Evolutionary conservation across 2,888 invertebrate genomes (phyloP).

Genomic region (Xylota segnis): DNA sequence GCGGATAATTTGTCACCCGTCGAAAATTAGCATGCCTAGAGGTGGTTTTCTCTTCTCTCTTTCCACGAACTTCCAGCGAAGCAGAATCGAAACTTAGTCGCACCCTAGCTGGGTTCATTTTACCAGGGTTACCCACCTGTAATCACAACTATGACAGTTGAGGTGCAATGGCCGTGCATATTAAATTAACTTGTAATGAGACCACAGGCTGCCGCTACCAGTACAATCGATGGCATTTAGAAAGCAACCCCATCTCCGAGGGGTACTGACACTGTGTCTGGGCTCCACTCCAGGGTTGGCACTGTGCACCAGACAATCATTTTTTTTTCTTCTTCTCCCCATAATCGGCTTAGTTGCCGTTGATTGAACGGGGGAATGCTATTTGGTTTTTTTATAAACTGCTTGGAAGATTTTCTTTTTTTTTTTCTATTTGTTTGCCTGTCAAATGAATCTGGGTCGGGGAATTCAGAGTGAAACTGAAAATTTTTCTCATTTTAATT

Average conservation of each 20-base stretch:
- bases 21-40: slow-evolving; percentile 4
- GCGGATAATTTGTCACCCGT: slow-evolving; percentile 21
- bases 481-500: slow-evolving; percentile 26
- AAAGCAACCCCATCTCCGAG: neutral
- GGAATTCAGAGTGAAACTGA: slow-evolving; percentile 18
- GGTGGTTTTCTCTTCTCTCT: neutral
- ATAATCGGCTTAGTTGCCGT: slow-evolving; percentile 48
- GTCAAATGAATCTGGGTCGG: slow-evolving; percentile 37
- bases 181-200: slow-evolving; percentile 18
- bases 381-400: slow-evolving; percentile 22
- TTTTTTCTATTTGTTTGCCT: slow-evolving; percentile 2
- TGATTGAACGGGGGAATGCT: slow-evolving; percentile 40
- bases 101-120: neutral
- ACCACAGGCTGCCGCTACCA: neutral
- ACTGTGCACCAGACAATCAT: neutral
- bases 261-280: neutral
- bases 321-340: neutral
- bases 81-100: neutral
- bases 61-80: neutral
- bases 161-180: slow-evolving; percentile 29
- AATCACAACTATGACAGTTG: slow-evolving; percentile 6
- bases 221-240: neutral
- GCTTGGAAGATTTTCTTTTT: slow-evolving; percentile 1
- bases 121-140: neutral
- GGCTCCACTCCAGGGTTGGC: neutral